A percentile compares a stretch with the other conserved stretches of the same genome.
Conservation (phyloP, 2,113 vertebrate genomes). For the Periophthalmodon schlosseri region DNA sequence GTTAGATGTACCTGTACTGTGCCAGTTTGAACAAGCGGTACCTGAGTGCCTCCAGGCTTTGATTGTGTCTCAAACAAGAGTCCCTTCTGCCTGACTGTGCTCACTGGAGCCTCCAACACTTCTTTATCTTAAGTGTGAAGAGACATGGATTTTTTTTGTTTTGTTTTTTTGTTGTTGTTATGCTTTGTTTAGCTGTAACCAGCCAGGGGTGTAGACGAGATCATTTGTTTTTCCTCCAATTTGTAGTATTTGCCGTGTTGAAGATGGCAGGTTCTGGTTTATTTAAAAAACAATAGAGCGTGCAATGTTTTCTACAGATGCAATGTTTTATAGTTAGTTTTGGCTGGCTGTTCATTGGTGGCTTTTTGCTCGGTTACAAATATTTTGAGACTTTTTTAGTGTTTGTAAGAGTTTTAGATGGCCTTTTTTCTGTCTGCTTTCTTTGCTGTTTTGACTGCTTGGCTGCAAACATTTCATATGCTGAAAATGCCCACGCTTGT, state of each 20-base stretch:
- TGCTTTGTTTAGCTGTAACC: constrained; percentile 11
- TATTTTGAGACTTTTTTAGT: constrained; percentile 20
- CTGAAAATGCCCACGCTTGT: constrained; percentile 29
- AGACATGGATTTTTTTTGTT: background rate
- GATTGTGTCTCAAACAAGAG: constrained; percentile 53
- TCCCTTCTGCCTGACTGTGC: constrained; percentile 12
- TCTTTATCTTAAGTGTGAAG: constrained; percentile 13
- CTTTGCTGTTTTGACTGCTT: constrained; percentile 34
- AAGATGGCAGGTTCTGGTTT: constrained; percentile 10
- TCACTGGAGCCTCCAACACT: constrained; percentile 10
- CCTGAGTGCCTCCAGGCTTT: constrained; percentile 43
- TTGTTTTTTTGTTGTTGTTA: constrained; percentile 1
- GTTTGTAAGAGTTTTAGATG: background rate
- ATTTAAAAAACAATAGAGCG: background rate
- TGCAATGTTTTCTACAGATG: background rate
- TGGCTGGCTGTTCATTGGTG: constrained; percentile 24
- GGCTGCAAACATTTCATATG: constrained; percentile 50
- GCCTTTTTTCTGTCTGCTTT: constrained; percentile 19
- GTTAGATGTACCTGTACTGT: constrained; percentile 36
- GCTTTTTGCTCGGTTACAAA: constrained; percentile 13
- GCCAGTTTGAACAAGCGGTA: constrained; percentile 50
- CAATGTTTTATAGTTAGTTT: constrained; percentile 12
- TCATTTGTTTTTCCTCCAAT: background rate
- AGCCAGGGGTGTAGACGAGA: background rate
- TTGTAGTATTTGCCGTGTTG: background rate